Base-by-base conservation (phyloP, 1,140 invertebrate species). In the Trichonephila clavata region DNA sequence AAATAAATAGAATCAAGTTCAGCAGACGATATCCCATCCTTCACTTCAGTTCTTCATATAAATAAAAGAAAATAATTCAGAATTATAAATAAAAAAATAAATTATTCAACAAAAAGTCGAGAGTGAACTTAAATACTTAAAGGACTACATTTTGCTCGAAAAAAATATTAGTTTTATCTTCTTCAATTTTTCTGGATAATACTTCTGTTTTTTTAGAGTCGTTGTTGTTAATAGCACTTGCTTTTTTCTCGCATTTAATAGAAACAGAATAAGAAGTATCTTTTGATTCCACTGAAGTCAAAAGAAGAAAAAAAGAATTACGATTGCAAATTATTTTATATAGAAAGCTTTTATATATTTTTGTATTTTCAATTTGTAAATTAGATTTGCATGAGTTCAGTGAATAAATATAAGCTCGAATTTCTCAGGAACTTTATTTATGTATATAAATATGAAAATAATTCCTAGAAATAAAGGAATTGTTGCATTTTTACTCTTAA, bases 51-150 rank as follows among this genome's bases (percentile, higher is more conserved):
- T 83, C 81, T 8, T 14, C 4, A 83, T 59, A 83, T 83, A 83
- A 83, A 83, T 83, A 83, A 83, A 83, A 83, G 81, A 83, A 83
- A 83, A 14, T 43, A 83, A 83, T 57, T 21, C 81, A n/a, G 81
- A 83, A 83, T 83, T 83, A 83, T 83, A 83, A 83, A 83, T 83
- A 83, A 83, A 77, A 32, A 77, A 77, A 83, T 83, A 83, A 83
- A 83, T 83, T 50, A 59, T 83, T 59, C 81, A 83, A 83, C 81
- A 83, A 0, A 50, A 50, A 83, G 50, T 83, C 43, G 13, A 83
- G 43, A 83, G 21, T 1, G 43, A 59, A 83, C 43, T 57, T 50
- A 50, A 39, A 50, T 50, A 50, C 50, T 50, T 83, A 57, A 83
- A 83, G 57, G 81, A 59, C 39, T 83, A 24, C 13, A 59, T 83